Conservation (phyloP, 2,888 invertebrate species). For the Epirrita christyi region DNA sequence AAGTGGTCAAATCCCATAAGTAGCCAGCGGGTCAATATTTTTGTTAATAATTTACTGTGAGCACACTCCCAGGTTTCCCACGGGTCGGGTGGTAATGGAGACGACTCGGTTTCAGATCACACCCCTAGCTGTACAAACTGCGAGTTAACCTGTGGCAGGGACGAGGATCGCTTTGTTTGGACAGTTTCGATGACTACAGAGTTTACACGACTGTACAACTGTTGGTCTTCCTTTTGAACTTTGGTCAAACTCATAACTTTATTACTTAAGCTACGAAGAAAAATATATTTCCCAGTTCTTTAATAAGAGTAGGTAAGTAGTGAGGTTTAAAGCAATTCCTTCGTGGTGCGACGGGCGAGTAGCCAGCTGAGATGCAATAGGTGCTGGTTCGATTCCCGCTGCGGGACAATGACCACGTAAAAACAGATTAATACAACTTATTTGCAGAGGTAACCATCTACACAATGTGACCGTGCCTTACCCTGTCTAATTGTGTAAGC, state of each 20-base stretch:
- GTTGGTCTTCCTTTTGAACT: conserved; percentile 19
- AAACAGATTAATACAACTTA: no score
- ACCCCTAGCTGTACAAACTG: conserved; percentile 50
- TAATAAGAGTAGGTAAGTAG: no score
- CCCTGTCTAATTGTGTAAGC: conserved; percentile 12
- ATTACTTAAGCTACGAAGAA: no score
- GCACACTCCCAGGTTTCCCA: conserved; percentile 71
- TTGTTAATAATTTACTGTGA: conserved; percentile 82
- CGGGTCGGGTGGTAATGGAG: conserved; percentile 57
- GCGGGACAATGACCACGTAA: no score
- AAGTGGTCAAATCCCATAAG: conserved; percentile 83
- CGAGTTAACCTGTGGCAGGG: conserved; percentile 28
- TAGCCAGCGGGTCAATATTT: conserved; percentile 83
- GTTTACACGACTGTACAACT: conserved; percentile 27
- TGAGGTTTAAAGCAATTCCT: no score
- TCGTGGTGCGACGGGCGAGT: no score
- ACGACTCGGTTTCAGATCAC: conserved; percentile 71
- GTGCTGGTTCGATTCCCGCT: no score
- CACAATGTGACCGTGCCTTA: not conserved
- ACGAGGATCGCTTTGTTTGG: conserved; percentile 53
- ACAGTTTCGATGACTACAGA: conserved; percentile 49
- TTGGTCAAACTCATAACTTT: no score
- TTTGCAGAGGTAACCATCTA: no score
- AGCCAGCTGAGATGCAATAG: no score
- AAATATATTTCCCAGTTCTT: no score